Base-by-base conservation (phyloP, 2,888 invertebrate species). In the Helleia helle region DNA sequence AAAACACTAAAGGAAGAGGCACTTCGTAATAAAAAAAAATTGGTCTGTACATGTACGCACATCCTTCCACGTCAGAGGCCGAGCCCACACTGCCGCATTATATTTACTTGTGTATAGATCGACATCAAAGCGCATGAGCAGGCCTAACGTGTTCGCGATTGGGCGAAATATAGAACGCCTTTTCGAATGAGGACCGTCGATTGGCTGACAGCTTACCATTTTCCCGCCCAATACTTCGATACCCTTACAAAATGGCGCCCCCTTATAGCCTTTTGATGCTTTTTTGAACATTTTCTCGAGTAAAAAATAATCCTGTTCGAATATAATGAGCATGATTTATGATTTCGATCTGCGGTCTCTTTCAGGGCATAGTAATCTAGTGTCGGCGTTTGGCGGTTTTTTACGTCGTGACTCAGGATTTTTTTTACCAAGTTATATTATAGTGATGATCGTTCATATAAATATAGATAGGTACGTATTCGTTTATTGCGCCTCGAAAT, bases 281-380 rank as follows among this genome's bases (percentile, higher is more conserved):
- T 81, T 83, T 84, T 83, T 76, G 72, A 79, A 69, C 79, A 75
- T 80, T 80, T 83, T 76, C 76, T 69, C 71, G 62, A 65, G 74
- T 80, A 80, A 83, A 80, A 83, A 81, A 83, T 84, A 83, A 83
- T 81, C 83, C 79, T 71, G 83, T 83, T 79, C 68, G 70, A 72
- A 76, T 74, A 84, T 84, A 84, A 83, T 83, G 84, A 81, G 79
- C 73, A 81, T 83, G 84, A 84, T 84, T 84, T 84, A 84, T 80
- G 81, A 67, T 75, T 76, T 74, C 73, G 79, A 76, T 75, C 75
- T 71, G 69, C 65, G 67, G 58, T 64, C 68, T 62, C 56, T 59
- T 71, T 66, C 69, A 62, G 59, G 58, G 57, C 65, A 60, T 66
- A 59, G 57, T 77, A 76, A 77, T 79, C 74, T 76, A 66, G 64